Evolutionary conservation across 2,888 invertebrate species (phyloP), one percentile per base, ranked within the genome.

Genomic region (Apomyelois bistriatella): DNA sequence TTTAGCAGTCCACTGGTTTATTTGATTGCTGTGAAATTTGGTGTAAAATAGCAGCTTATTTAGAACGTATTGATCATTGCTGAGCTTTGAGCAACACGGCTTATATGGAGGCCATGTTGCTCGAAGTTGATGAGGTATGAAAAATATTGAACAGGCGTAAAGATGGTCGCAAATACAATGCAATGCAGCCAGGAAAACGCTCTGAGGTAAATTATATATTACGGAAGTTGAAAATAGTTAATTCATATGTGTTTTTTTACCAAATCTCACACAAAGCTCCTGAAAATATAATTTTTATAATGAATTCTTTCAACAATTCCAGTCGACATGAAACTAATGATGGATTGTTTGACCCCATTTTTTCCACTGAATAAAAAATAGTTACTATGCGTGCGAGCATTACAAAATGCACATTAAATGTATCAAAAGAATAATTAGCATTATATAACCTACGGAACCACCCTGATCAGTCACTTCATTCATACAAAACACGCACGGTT

Each of bases 381-480:
- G 16, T 16, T 4, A 32, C 16, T 10, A 35, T 35, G 46, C 46
- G 46, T 46, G 46, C 46, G 10, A 35, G 32, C 32, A 46, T 46
- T 32, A 46, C 46, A 32, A 32, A 30, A 46, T 46, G 46, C 46
- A 46, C 46, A 46, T 46, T 46, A 46, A 46, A 32, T 32, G 32
- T 35, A 46, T 46, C 46, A 46, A 46, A 46, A 46, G 46, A 30
- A 28, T 46, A 32, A 46, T 46, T 15, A 46, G 5, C 32, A 16
- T 46, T 46, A 46, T 35, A 46, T 32, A 46, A 46, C 46, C 32
- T 10, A n/a, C 41, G 17, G 16, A 40, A 4, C 16, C 40, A 13
- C 40, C 40, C 40, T 16, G 40, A 16, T 32, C 46, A 46, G 0
- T 32, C 35, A 15, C 32, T 46, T 46, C 46, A 46, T 46, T 46